Percentiles rank a stretch among this genome's conserved stretches.
These are phyloP conservation scores for Pardalotus punctatus DNA, from an alignment of 2,113 vertebrate species.

Conservation along the genomic window DNA sequence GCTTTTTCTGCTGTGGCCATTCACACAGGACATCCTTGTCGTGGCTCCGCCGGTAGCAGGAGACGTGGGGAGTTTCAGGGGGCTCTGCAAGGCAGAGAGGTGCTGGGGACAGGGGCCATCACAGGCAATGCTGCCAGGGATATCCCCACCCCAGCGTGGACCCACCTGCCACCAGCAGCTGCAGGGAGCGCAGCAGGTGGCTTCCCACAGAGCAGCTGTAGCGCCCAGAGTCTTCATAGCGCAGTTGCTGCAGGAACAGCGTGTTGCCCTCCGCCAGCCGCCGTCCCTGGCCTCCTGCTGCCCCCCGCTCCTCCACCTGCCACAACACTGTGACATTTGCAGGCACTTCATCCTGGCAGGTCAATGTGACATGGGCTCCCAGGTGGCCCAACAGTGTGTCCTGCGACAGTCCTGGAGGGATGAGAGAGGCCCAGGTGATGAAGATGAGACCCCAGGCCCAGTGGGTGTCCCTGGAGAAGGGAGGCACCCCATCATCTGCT, in stretches of 20 bases:
- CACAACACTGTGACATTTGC: background rate
- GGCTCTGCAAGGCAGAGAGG: slow-evolving; percentile 56
- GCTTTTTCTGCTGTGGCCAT: slow-evolving; percentile 25
- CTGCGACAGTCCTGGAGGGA: background rate
- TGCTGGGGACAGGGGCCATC: background rate
- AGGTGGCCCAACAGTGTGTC: background rate
- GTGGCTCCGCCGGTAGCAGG: slow-evolving; percentile 62
- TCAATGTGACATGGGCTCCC: slow-evolving; percentile 34
- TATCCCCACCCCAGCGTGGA: background rate
- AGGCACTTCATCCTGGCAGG: background rate
- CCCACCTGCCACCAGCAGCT: slow-evolving; percentile 73
- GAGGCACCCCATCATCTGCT: background rate
- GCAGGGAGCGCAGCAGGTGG: background rate
- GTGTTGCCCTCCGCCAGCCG: fast-evolving
- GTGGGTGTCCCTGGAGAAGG: too few relatives aligned
- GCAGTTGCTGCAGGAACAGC: background rate
- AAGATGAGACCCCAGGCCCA: fast-evolving
- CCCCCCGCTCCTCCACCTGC: background rate
- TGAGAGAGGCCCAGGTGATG: fast-evolving
- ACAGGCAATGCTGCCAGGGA: fast-evolving
- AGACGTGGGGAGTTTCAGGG: slow-evolving; percentile 17
- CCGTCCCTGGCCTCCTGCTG: fast-evolving
- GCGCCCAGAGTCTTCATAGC: slow-evolving; percentile 21
- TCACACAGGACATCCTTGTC: slow-evolving; percentile 56
- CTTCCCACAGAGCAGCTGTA: slow-evolving; percentile 45